Conservation (phyloP, 2,113 vertebrate species). For the Sorex fumeus region DNA sequence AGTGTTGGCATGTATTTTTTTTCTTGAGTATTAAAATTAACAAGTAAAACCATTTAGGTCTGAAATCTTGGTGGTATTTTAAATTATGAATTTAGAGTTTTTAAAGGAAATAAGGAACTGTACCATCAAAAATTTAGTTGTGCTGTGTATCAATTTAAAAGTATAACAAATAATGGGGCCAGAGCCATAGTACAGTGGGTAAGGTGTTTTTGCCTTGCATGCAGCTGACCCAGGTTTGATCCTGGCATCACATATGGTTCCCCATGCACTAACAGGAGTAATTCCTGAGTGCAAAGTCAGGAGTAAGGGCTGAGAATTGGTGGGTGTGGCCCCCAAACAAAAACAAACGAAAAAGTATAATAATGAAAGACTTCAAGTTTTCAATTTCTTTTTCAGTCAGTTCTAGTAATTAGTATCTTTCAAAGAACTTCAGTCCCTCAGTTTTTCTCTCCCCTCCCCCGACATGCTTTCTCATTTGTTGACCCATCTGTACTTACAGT, state of each 20-base stretch:
- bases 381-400: not conserved
- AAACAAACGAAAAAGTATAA: not conserved
- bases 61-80: not conserved
- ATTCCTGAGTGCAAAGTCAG: too few species aligned
- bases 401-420: constrained; percentile 47
- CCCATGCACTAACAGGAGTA: too few species aligned
- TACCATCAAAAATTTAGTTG: not conserved
- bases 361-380: not conserved
- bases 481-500: not conserved
- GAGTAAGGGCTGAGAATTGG: too few species aligned
- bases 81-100: constrained; percentile 14
- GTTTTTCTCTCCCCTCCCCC: not conserved
- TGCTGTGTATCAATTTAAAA: not conserved
- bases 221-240: too few species aligned
- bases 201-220: too few species aligned
- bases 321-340: too few species aligned
- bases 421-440: not conserved
- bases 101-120: not conserved
- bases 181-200: too few species aligned
- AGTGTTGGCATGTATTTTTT: not conserved
- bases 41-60: not conserved
- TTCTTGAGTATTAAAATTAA: not conserved
- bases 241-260: too few species aligned
- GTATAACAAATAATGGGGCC: not conserved
- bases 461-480: not conserved